These are phyloP conservation scores for Mungos mungo DNA, from an alignment of 2,113 vertebrate genomes.

Conservation along the genomic window DNA sequence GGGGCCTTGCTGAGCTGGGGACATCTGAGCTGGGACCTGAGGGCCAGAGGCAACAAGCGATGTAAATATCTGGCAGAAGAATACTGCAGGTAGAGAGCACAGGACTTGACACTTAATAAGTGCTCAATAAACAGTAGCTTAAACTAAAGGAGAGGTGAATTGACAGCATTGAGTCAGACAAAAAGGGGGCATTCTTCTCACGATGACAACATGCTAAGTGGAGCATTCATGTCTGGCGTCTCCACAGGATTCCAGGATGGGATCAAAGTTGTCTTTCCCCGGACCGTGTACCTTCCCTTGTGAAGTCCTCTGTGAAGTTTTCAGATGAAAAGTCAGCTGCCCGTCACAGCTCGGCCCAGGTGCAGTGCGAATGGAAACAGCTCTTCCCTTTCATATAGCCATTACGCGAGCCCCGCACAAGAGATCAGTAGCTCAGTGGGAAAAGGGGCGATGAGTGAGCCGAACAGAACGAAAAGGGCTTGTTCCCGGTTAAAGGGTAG, in stretches of 20 bases:
- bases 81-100: accelerated
- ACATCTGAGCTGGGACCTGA: background rate
- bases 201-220: background rate
- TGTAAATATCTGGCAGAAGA: accelerated
- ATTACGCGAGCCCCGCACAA: accelerated
- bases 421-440: background rate
- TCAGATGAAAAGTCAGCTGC: background rate
- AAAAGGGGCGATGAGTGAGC: background rate
- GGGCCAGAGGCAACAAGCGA: background rate
- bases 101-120: background rate
- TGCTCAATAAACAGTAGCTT: background rate
- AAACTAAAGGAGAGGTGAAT: background rate
- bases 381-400: background rate
- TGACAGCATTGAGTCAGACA: background rate
- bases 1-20: background rate
- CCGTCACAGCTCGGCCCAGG: background rate
- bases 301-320: background rate
- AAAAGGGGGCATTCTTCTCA: background rate
- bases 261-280: background rate
- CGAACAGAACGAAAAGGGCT: background rate
- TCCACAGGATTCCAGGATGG: background rate
- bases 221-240: background rate
- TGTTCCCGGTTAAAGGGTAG: background rate
- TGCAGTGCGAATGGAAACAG: background rate
- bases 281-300: background rate